Percentiles rank a stretch among this genome's conserved stretches.
phyloP scores from a whole-genome alignment of 2,888 invertebrate species.

The Exephanes ischioxanthus region DNA sequence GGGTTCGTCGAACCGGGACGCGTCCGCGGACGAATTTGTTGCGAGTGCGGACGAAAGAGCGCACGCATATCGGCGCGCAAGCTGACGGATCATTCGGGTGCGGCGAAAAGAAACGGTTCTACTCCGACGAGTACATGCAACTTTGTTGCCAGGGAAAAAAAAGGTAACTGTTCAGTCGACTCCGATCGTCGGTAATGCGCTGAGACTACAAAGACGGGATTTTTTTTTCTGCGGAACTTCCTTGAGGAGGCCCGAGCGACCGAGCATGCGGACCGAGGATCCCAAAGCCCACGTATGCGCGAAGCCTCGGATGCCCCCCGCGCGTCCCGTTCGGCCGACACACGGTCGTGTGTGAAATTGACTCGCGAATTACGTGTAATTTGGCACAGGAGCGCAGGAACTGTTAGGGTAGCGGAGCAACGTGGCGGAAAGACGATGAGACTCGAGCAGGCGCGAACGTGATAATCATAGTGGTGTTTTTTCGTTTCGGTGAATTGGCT shows the following conservation, averaged over 20 bases:
- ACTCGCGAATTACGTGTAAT: constrained; percentile 81
- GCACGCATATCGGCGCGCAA: constrained; percentile 46
- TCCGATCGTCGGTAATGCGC: not conserved
- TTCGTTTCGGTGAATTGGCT: not conserved
- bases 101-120: constrained; percentile 34
- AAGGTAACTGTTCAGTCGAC: constrained; percentile 3
- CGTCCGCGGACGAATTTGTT: constrained; percentile 34
- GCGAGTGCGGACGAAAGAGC: constrained; percentile 45
- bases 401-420: constrained; percentile 47
- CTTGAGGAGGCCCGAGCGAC: constrained; percentile 27
- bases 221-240: not conserved
- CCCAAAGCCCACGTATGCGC: constrained; percentile 28
- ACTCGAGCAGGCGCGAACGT: not conserved
- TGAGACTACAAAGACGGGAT: not conserved
- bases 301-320: not conserved
- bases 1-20: constrained; percentile 71
- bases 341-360: constrained; percentile 80
- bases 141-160: not conserved
- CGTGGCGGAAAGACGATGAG: constrained; percentile 23
- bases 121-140: constrained; percentile 7
- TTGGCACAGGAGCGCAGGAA: constrained; percentile 75
- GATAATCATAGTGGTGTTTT: not conserved
- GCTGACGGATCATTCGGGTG: constrained; percentile 26
- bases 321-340: constrained; percentile 42
- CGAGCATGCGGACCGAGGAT: constrained; percentile 37